Conservation (phyloP, 2,797 vertebrate genomes). For the Danionella dracula region DNA sequence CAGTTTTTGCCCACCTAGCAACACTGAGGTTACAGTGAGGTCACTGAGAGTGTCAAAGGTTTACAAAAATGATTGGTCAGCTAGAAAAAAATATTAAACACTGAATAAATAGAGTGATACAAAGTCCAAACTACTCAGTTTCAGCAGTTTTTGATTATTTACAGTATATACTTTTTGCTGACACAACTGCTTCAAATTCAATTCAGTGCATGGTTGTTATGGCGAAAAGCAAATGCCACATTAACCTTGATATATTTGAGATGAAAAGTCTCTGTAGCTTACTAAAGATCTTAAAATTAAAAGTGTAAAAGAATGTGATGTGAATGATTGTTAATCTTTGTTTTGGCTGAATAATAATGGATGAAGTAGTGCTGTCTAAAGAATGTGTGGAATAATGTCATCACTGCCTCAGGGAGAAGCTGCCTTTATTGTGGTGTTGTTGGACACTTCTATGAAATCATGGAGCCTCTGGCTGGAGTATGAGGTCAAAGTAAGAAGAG, state of each 20-base stretch:
- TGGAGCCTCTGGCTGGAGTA: constrained; percentile 2
- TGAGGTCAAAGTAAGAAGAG: background rate
- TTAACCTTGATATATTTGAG: background rate
- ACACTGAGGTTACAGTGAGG: background rate
- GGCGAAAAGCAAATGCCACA: background rate
- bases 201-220: background rate
- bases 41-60: background rate
- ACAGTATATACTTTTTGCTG: background rate
- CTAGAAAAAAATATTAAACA: background rate
- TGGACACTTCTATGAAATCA: background rate
- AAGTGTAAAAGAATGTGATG: too few species aligned
- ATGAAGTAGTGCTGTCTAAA: background rate
- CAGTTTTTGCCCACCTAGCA: background rate
- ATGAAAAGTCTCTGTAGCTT: background rate
- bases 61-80: background rate
- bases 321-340: too few species aligned
- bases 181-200: background rate
- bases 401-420: background rate
- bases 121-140: background rate
- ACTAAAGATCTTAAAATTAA: too few species aligned
- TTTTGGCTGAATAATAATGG: constrained; percentile 5
- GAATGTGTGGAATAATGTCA: constrained; percentile 8
- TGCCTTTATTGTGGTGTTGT: background rate
- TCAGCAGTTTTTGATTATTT: constrained; percentile 5
- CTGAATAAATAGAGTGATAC: constrained; percentile 2